Evolutionary conservation across 1,140 invertebrate species (phyloP), one percentile per base, ranked within the genome.

Genomic region (Apocrypta bakeri): DNA sequence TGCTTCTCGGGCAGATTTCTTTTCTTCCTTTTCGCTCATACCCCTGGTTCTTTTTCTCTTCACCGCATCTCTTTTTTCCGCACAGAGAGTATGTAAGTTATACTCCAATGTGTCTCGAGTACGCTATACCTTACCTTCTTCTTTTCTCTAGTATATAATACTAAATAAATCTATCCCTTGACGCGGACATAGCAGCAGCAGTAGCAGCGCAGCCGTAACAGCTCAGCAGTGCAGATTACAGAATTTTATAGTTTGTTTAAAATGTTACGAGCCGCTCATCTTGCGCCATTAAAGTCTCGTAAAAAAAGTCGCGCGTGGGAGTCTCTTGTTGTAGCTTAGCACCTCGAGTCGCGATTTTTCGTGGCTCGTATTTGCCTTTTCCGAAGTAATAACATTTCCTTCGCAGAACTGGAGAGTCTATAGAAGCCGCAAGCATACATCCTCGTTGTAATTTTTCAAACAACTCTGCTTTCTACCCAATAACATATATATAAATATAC

Each of bases 161-260:
- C 2, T 56, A 56, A 1, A 56, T 17, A n/a, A 56, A 56, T n/a
- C 48, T n/a, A 2, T 56, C 48, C 48, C 48, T 56, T 17, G 48
- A 17, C 6, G 48, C 21, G 48, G 2, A 6, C 48, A 7, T 6
- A 56, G 48, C 48, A 21, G 42, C 42, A 56, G 17, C 48, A n/a
- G 48, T 12, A 42, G 40, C 40, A 72, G 37, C 37, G 48, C 40
- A 42, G 40, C 40, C 40, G 37, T 24, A 12, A 37, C 37, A n/a
- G 42, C 27, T 12, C n/a, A 11, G 25, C 24, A 64, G 63, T 7
- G 64, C 68, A 66, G 71, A 81, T 81, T 81, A 42, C 79, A 33
- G 12, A 48, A 66, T 81, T 74, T 81, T 74, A 81, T 81, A 64
- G 79, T 74, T 81, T 81, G 79, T 33, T 81, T 74, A 74, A 81